A percentile compares a stretch with the other conserved stretches of the same genome.
phyloP scores from a whole-genome alignment of 2,888 invertebrate genomes.

The Drosophila yooni region DNA sequence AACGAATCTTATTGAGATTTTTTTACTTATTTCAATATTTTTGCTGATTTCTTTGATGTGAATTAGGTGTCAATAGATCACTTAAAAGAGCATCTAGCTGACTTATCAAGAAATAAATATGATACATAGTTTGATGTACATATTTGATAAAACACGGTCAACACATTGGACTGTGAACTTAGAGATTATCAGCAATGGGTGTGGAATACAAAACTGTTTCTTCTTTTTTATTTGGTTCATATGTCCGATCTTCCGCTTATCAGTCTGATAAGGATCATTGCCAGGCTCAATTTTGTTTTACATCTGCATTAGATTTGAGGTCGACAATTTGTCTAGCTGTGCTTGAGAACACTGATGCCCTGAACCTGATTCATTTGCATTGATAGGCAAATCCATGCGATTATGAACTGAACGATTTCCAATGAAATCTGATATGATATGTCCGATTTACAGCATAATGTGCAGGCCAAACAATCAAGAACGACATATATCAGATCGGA shows the following conservation, averaged over 20 bases:
- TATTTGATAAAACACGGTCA: background rate
- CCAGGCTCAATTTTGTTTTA: background rate
- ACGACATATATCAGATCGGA: constrained; percentile 42
- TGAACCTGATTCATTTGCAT: constrained; percentile 49
- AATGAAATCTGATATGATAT: constrained; percentile 63
- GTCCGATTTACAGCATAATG: constrained; percentile 50
- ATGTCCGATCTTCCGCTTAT: constrained; percentile 3
- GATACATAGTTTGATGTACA: background rate
- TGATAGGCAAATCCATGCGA: constrained; percentile 69
- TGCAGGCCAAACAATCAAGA: constrained; percentile 30
- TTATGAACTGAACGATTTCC: constrained; percentile 56
- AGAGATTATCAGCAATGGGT: background rate
- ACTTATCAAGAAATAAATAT: background rate
- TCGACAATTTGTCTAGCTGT: constrained; percentile 56
- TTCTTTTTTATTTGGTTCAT: constrained; percentile 4
- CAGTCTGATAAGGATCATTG: background rate
- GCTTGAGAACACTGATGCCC: background rate
- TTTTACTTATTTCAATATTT: background rate
- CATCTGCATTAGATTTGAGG: constrained; percentile 35
- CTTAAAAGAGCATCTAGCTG: background rate
- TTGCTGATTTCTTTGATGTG: background rate
- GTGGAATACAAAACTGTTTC: background rate
- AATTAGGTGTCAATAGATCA: background rate
- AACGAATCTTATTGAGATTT: background rate
- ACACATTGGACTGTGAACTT: constrained; percentile 1